Conservation (phyloP, 2,888 invertebrate genomes). For the Limnephilus marmoratus region DNA sequence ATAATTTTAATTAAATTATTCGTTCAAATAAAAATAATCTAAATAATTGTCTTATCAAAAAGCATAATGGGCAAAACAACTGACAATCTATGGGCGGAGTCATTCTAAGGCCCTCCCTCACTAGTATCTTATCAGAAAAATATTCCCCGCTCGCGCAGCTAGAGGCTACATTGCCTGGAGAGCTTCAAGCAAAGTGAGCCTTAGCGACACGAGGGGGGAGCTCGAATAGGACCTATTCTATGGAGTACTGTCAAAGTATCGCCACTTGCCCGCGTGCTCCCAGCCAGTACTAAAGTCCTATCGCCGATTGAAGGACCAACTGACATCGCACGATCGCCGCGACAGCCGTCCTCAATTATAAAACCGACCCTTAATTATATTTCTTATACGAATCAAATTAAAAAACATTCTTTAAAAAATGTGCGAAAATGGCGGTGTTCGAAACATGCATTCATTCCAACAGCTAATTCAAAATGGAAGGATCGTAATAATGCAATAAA, state of each 20-base stretch:
- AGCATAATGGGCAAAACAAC: constrained; percentile 21
- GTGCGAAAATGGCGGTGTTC: constrained; percentile 27
- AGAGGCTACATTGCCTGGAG: constrained; percentile 48
- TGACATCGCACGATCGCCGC: constrained; percentile 39
- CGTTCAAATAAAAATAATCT: background rate
- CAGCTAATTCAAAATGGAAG: constrained; percentile 43
- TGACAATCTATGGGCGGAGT: constrained; percentile 49
- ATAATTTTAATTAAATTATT: background rate
- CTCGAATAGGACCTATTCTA: constrained; percentile 51
- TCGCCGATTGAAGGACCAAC: constrained; percentile 38
- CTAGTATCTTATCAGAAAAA: constrained; percentile 59
- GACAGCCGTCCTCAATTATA: background rate
- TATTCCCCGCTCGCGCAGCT: constrained; percentile 37
- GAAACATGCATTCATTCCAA: constrained; percentile 8
- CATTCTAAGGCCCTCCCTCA: constrained; percentile 31
- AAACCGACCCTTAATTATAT: background rate
- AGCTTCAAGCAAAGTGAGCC: constrained; percentile 36
- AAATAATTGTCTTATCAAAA: background rate
- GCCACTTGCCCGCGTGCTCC: constrained; percentile 60
- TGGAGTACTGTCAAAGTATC: constrained; percentile 65
- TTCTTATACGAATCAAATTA: background rate
- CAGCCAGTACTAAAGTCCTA: constrained; percentile 53
- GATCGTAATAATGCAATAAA: constrained; percentile 3
- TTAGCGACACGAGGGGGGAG: constrained; percentile 55
- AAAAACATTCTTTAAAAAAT: background rate